These are phyloP conservation scores for Penelope pileata DNA, from an alignment of 2,113 vertebrate genomes.

Conservation along the genomic window DNA sequence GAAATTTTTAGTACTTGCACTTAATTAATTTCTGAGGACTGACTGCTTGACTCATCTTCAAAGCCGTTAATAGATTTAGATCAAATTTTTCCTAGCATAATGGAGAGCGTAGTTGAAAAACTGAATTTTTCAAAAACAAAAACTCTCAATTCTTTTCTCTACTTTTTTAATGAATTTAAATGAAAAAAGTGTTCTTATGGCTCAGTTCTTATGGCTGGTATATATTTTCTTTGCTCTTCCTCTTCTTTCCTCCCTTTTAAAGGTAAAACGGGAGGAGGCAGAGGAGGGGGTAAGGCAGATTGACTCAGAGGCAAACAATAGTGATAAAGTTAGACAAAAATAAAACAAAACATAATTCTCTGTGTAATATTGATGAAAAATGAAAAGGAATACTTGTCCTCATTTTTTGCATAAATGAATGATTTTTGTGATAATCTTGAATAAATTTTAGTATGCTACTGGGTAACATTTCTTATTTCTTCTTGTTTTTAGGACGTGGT, in stretches of 20 bases:
- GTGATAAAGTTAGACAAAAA: background rate
- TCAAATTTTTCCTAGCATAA: background rate
- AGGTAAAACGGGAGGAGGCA: background rate
- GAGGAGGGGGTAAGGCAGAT: fast-evolving
- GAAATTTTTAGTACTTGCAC: background rate
- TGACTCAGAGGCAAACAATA: background rate
- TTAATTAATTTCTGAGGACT: background rate
- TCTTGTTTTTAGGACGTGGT: background rate
- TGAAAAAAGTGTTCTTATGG: background rate
- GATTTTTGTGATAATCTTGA: background rate
- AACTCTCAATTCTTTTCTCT: fast-evolving
- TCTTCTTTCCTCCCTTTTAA: background rate
- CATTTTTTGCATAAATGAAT: background rate
- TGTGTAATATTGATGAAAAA: background rate
- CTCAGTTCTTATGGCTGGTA: background rate
- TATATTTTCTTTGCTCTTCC: background rate
- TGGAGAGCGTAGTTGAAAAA: background rate
- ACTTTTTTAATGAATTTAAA: background rate
- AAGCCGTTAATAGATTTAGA: background rate
- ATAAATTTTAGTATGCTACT: background rate
- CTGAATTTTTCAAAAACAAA: background rate
- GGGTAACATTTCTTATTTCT: background rate
- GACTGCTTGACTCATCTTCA: background rate
- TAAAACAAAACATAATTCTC: background rate
- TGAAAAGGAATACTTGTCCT: background rate